phyloP scores from a whole-genome alignment of 2,888 invertebrate genomes.

The Phorcus lineatus region DNA sequence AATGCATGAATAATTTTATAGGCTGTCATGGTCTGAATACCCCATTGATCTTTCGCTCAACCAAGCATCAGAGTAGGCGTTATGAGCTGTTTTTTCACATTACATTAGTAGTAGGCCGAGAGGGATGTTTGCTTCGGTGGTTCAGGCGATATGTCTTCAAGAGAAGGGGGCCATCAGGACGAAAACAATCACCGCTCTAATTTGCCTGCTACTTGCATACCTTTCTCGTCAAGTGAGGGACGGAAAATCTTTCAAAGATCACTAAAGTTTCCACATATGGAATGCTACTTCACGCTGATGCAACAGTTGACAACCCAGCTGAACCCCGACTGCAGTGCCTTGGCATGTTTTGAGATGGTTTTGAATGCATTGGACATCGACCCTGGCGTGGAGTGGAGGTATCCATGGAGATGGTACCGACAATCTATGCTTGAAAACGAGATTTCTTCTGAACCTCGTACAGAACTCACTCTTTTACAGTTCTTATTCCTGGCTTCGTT shows the following conservation, averaged over 20 bases:
- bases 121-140: too few species aligned
- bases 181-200: too few species aligned
- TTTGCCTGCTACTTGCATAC: too few species aligned
- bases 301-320: not conserved
- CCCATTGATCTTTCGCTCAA: too few species aligned
- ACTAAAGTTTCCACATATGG: not conserved
- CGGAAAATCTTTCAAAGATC: not conserved
- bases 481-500: not conserved
- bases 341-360: not conserved
- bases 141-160: too few species aligned
- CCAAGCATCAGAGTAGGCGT: too few species aligned
- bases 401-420: not conserved
- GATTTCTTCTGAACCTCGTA: not conserved
- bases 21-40: too few species aligned
- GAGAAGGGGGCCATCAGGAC: too few species aligned
- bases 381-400: not conserved
- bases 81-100: too few species aligned
- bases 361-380: constrained; percentile 2
- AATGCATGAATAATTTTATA: too few species aligned
- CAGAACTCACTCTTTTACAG: not conserved
- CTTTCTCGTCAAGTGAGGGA: too few species aligned
- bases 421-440: not conserved
- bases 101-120: too few species aligned
- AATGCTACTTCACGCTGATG: not conserved
- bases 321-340: not conserved